Conservation (phyloP, 2,113 vertebrate genomes). For the Hymenochirus boettgeri region DNA sequence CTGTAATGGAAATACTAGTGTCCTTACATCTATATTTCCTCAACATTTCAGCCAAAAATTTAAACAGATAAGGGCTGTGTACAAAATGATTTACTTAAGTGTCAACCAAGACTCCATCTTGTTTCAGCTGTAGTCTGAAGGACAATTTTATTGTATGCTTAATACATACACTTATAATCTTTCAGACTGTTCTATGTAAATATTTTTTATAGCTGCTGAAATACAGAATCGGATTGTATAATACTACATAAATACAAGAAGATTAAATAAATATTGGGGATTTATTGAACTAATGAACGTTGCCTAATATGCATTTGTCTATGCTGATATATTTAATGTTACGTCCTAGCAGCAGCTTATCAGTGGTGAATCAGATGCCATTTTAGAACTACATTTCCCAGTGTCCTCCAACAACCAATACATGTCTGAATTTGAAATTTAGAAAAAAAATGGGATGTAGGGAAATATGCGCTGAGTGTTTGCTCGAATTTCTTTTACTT, state of each 20-base stretch:
- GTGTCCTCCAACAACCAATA: not conserved
- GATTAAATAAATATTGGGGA: no score
- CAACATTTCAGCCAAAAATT: constrained; percentile 45
- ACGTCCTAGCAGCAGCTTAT: no score
- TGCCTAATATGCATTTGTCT: no score
- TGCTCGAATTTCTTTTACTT: constrained; percentile 46
- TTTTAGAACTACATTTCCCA: not conserved
- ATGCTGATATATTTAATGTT: no score
- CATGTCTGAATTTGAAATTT: no score
- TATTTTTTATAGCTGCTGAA: not conserved
- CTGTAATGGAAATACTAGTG: constrained; percentile 47
- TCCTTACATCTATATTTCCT: constrained; percentile 45
- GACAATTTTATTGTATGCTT: constrained; percentile 46
- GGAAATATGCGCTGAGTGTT: no score
- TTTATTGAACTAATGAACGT: no score
- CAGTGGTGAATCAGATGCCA: no score
- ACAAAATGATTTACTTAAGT: constrained; percentile 49
- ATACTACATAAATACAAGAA: no score
- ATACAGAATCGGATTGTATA: no score
- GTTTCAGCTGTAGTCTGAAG: constrained; percentile 46
- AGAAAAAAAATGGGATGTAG: no score
- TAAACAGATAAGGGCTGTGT: constrained; percentile 47
- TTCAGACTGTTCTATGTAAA: not conserved
- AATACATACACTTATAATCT: constrained; percentile 14
- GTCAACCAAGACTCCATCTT: constrained; percentile 48